Evolutionary conservation across 2,888 invertebrate genomes (phyloP).

Genomic region (Itoplectis maculator): DNA sequence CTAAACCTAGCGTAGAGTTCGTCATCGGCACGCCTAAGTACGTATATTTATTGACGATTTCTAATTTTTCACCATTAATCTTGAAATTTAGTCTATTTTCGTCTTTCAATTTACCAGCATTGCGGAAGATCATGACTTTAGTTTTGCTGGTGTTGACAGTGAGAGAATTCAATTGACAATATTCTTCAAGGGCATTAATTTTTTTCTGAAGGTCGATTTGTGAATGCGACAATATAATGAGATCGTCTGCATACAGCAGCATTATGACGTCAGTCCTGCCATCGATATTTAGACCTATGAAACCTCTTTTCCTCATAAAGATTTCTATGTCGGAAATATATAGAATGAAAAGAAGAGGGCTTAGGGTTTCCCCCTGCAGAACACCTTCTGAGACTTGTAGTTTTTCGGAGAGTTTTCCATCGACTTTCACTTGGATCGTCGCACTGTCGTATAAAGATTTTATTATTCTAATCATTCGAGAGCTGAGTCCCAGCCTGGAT

Average conservation of each 20-base stretch:
- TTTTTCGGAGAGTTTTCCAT: not conserved
- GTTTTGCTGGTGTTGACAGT: conserved; percentile 21
- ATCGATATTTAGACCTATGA: not conserved
- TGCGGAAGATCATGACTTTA: not conserved
- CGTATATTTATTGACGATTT: too few relatives aligned
- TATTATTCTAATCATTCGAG: not conserved
- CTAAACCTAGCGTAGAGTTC: not conserved
- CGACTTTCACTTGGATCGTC: not conserved
- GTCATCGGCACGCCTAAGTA: not conserved
- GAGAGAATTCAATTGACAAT: not conserved
- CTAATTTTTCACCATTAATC: not conserved
- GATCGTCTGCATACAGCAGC: conserved; percentile 3
- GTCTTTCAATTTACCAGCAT: not conserved
- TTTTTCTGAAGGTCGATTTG: conserved; percentile 28
- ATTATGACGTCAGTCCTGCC: not conserved
- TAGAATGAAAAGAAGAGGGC: too few relatives aligned
- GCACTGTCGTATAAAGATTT: too few relatives aligned
- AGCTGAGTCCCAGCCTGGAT: not conserved
- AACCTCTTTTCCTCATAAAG: not conserved
- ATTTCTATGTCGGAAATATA: not conserved
- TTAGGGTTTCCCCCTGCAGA: too few relatives aligned
- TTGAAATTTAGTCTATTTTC: not conserved
- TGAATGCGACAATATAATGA: conserved; percentile 21
- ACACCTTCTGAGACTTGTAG: not conserved
- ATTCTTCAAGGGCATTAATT: not conserved